Evolutionary conservation across 1,140 invertebrate genomes (phyloP), one percentile per base, ranked within the genome.

Genomic region (Apis cerana): DNA sequence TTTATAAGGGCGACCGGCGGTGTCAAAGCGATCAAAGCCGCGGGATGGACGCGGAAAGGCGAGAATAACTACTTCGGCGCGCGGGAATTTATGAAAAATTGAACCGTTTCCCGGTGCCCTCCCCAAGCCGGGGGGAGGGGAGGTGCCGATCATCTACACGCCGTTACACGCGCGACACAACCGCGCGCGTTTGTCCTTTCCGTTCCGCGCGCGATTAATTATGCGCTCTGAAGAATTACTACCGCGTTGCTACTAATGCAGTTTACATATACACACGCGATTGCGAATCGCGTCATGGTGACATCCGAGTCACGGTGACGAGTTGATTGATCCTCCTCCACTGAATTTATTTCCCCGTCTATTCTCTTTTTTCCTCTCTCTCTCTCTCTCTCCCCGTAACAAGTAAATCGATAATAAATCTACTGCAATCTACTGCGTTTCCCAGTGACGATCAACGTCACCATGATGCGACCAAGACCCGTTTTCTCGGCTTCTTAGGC

Each of bases 1-100:
- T 88, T 87, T 82, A 87, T 88, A 79, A 81, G 82, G 62, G 19
- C 23, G 64, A 11, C 82, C 82, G 33, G 33, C 33, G 33, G 74
- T 64, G 75, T 87, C 86, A 85, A 87, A 88, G 85, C 70, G 86
- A 85, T 88, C 86, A 87, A 88, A 88, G 86, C 85, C 64, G 56
- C 59, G 48, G 48, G 12, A 21, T 11, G 43, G 67, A 48, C 23
- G 33, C 23, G 27, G 19, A 21, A 59, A 50, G 79, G 79, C 19
- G 79, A 56, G 50, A 56, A 33, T 27, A 54, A 48, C 2, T 43
- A 43, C 5, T 43, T 43, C 7, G 0, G 33, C 27, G 33, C 33
- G 33, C 33, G 33, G 33, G 33, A 7, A 43, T 43, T 0, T 27
- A 43, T 43, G 4, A 43, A 43, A 43, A 43, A 43, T 43, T 43